phyloP scores from a whole-genome alignment of 2,888 invertebrate genomes.

The Dicycla oo region DNA sequence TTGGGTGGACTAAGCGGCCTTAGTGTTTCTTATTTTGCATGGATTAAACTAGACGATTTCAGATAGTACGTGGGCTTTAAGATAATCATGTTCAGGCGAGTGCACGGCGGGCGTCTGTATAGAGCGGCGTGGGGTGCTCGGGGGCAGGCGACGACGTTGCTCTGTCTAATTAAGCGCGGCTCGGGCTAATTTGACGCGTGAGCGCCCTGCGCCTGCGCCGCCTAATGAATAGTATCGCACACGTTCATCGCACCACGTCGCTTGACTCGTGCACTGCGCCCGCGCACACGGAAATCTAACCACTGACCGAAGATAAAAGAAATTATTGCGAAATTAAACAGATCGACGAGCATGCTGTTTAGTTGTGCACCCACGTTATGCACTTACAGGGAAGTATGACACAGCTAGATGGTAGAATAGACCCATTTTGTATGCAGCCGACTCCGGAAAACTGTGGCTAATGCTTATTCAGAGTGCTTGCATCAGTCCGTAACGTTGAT shows the following conservation, averaged over 20 bases:
- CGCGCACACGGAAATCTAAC: conserved; percentile 80
- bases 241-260: conserved; percentile 87
- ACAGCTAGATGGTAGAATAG: conserved; percentile 67
- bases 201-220: conserved; percentile 76
- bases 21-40: conserved; percentile 20
- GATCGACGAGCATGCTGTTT: conserved; percentile 40
- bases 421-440: conserved; percentile 66
- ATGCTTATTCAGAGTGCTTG: conserved; percentile 81
- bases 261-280: conserved; percentile 76
- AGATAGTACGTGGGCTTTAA: conserved; percentile 59
- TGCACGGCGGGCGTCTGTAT: conserved; percentile 57
- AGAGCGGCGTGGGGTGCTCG: conserved; percentile 64
- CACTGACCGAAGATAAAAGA: conserved; percentile 79
- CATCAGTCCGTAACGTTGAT: conserved; percentile 83
- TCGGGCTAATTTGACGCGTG: conserved; percentile 88
- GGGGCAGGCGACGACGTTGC: conserved; percentile 68
- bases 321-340: conserved; percentile 71
- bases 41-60: conserved; percentile 24
- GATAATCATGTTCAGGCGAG: conserved; percentile 59
- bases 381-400: conserved; percentile 60
- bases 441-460: conserved; percentile 78
- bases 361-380: conserved; percentile 50
- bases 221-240: conserved; percentile 90
- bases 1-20: not conserved
- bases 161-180: conserved; percentile 87